These are phyloP conservation scores for Iguana delicatissima DNA, from an alignment of 2,797 vertebrate species.

Conservation along the genomic window DNA sequence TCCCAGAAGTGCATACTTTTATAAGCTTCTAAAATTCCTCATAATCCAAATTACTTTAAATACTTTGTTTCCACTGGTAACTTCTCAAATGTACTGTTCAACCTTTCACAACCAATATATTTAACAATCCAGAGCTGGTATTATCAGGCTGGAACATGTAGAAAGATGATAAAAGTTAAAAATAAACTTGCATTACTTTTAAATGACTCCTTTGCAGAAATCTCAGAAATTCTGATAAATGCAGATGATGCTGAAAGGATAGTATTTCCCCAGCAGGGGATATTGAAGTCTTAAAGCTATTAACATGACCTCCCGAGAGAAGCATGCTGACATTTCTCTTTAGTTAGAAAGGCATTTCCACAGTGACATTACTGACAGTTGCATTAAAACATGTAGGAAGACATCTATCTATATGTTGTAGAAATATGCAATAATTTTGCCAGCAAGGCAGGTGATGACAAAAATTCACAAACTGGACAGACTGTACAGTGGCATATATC, in stretches of 20 bases:
- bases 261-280: constrained; percentile 30
- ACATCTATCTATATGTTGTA: constrained; percentile 33
- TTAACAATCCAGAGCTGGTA: not conserved
- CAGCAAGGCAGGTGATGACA: not conserved
- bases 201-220: constrained; percentile 3
- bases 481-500: not conserved
- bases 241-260: constrained; percentile 19
- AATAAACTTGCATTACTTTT: constrained; percentile 7
- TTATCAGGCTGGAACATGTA: constrained; percentile 1
- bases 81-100: not conserved
- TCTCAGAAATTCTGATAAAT: not conserved
- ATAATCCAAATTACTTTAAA: constrained; percentile 20
- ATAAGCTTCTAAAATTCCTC: constrained; percentile 28
- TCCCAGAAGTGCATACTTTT: not conserved
- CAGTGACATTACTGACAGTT: constrained; percentile 45
- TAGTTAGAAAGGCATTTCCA: constrained; percentile 30
- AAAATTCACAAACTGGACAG: not conserved
- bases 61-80: constrained; percentile 14
- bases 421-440: constrained; percentile 27
- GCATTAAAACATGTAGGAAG: constrained; percentile 21
- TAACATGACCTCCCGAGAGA: constrained; percentile 47
- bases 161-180: constrained; percentile 18
- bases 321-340: constrained; percentile 47
- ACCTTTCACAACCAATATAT: constrained; percentile 12
- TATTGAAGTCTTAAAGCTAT: constrained; percentile 25